phyloP scores from a whole-genome alignment of 2,888 invertebrate species.

The Tipula lateralis region DNA sequence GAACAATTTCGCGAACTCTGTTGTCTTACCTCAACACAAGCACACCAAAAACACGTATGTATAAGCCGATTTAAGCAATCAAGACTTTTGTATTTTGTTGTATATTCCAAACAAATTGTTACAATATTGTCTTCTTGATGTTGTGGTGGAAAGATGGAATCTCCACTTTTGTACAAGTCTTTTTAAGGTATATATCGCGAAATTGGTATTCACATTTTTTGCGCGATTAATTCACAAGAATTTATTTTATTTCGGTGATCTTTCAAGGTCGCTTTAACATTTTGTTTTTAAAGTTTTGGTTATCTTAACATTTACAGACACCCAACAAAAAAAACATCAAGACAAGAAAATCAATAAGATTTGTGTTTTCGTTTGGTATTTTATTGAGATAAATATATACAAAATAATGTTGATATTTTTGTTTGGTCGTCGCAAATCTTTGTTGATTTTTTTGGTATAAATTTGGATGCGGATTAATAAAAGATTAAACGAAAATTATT shows the following conservation, averaged over 20 bases:
- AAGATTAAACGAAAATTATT: not conserved
- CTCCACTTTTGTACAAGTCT: not conserved
- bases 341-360: not conserved
- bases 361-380: not conserved
- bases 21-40: not conserved
- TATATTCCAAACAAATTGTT: not conserved
- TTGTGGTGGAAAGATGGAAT: not conserved
- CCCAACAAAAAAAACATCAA: not conserved
- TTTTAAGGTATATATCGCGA: not conserved
- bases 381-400: not conserved
- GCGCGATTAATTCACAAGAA: not conserved
- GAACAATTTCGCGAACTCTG: not conserved
- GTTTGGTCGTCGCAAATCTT: not conserved
- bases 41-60: not conserved
- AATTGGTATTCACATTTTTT: slow-evolving; percentile 13
- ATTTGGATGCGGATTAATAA: not conserved
- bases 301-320: not conserved
- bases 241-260: not conserved
- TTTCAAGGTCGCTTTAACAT: not conserved
- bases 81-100: not conserved
- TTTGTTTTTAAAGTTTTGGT: not conserved
- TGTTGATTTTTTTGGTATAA: not conserved
- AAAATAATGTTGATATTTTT: not conserved
- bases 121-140: not conserved
- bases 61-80: not conserved